A percentile compares a stretch with the other conserved stretches of the same genome.
These are phyloP conservation scores for Sphaeridia pumilis DNA, from an alignment of 2,888 invertebrate species.

Conservation along the genomic window DNA sequence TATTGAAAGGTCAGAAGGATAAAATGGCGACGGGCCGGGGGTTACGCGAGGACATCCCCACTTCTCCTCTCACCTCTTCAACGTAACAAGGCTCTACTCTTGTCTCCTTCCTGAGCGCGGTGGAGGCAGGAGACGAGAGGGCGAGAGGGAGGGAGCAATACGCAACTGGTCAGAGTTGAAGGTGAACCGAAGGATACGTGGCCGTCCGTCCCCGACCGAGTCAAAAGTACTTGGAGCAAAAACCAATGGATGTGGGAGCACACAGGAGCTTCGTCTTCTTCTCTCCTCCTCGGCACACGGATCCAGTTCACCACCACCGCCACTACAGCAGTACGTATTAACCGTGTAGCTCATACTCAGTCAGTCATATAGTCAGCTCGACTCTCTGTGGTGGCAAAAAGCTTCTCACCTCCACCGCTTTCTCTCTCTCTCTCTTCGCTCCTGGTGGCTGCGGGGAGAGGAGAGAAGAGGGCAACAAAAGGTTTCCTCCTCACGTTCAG, in stretches of 20 bases:
- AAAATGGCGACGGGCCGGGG: background rate
- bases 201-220: background rate
- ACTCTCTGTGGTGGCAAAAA: too few species aligned
- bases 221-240: background rate
- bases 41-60: background rate
- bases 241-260: background rate
- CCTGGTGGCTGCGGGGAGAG: too few species aligned
- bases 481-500: too few species aligned
- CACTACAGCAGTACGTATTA: too few species aligned
- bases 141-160: background rate
- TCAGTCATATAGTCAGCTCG: too few species aligned
- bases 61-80: background rate
- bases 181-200: conserved; percentile 2
- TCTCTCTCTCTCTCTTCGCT: too few species aligned
- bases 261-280: background rate
- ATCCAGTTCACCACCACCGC: background rate
- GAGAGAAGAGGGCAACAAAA: too few species aligned
- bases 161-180: conserved; percentile 1
- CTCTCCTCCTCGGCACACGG: background rate
- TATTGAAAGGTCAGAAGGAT: conserved; percentile 9
- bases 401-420: too few species aligned
- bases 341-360: too few species aligned
- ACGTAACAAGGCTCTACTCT: background rate
- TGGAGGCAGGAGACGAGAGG: background rate
- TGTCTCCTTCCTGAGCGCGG: background rate